A percentile compares a stretch with the other conserved stretches of the same genome.
phyloP scores from a whole-genome alignment of 1,140 invertebrate species.

The Bombus huntii region DNA sequence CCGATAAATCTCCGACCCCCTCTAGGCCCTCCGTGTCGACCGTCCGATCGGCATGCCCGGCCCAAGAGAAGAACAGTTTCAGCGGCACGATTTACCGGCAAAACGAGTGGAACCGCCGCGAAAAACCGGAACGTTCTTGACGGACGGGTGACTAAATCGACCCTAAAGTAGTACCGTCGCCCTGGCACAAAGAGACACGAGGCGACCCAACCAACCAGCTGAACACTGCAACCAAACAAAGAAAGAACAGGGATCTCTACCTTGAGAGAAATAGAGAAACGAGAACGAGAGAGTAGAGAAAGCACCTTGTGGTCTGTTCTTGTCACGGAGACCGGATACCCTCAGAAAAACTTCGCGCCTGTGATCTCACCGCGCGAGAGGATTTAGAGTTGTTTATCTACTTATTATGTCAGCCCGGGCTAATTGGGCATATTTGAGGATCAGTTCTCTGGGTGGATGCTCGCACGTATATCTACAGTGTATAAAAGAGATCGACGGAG shows the following conservation, averaged over 20 bases:
- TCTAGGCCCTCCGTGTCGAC: slow-evolving; percentile 7
- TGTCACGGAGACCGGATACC: slow-evolving; percentile 38
- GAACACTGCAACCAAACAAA: background rate
- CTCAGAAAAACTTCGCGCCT: slow-evolving; percentile 61
- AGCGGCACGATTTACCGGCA: slow-evolving; percentile 53
- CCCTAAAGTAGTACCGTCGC: slow-evolving; percentile 71
- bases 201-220: background rate
- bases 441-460: slow-evolving; percentile 59
- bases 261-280: background rate
- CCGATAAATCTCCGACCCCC: slow-evolving; percentile 40
- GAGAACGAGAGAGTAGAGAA: background rate
- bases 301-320: slow-evolving; percentile 35
- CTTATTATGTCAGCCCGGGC: slow-evolving; percentile 76
- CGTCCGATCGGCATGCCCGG: slow-evolving; percentile 41
- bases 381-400: slow-evolving; percentile 75
- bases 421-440: slow-evolving; percentile 77
- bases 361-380: slow-evolving; percentile 73
- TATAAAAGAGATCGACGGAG: slow-evolving; percentile 30
- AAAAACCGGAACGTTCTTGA: slow-evolving; percentile 66
- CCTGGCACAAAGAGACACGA: slow-evolving; percentile 43
- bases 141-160: slow-evolving; percentile 72
- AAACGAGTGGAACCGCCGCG: slow-evolving; percentile 48
- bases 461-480: slow-evolving; percentile 68
- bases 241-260: background rate
- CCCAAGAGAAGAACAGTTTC: slow-evolving; percentile 34